These are phyloP conservation scores for Ferdinandea cuprea DNA, from an alignment of 2,888 invertebrate genomes.

Conservation along the genomic window DNA sequence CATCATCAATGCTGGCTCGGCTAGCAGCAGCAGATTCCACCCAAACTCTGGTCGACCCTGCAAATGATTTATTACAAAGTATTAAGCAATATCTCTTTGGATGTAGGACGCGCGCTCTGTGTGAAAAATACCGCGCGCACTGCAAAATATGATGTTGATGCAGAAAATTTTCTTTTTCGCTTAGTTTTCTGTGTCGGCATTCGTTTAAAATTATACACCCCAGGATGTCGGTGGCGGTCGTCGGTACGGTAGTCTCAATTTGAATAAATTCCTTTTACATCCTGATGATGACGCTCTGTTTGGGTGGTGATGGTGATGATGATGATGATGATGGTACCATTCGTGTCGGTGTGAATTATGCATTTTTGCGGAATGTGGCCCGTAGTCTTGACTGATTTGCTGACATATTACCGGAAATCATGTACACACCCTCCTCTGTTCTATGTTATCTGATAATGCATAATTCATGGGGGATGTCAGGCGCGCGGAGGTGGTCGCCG, in stretches of 20 bases:
- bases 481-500: neutral
- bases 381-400: slow-evolving; percentile 70
- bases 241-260: slow-evolving; percentile 29
- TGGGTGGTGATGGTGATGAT: neutral
- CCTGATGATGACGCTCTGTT: neutral
- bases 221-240: neutral
- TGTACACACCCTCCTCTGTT: slow-evolving; percentile 23
- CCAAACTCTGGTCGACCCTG: slow-evolving; percentile 12
- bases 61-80: slow-evolving; percentile 68
- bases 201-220: slow-evolving; percentile 27
- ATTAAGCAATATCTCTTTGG: slow-evolving; percentile 64
- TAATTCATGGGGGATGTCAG: slow-evolving; percentile 50
- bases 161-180: slow-evolving; percentile 20
- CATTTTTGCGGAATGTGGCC: slow-evolving; percentile 54
- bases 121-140: slow-evolving; percentile 9
- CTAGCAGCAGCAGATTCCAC: slow-evolving; percentile 4
- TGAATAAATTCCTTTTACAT: slow-evolving; percentile 53
- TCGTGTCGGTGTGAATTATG: slow-evolving; percentile 53
- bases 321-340: slow-evolving; percentile 9
- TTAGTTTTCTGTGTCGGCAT: neutral
- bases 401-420: slow-evolving; percentile 71
- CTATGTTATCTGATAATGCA: slow-evolving; percentile 38
- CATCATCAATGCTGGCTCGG: slow-evolving; percentile 63
- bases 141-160: slow-evolving; percentile 41
- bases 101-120: neutral